Base-by-base conservation (phyloP, 2,113 vertebrate species). In the Cricetomys ansorgei region DNA sequence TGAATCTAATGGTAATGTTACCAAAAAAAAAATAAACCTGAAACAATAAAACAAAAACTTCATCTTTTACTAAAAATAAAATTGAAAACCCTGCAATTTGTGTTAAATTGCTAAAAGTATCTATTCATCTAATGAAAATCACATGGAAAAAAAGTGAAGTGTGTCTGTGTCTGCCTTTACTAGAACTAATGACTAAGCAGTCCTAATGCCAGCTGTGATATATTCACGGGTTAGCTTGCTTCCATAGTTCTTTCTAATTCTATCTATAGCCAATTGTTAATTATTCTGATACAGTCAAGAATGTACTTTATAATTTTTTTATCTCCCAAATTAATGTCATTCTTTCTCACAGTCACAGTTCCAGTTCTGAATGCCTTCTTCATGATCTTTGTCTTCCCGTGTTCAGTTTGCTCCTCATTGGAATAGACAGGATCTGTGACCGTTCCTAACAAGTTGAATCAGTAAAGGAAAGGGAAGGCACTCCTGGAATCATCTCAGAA, bases 201-300 rank as follows among this genome's bases (percentile, higher is more conserved):
- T 55, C 10, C 13, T 94, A 48, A 59, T 40, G 10, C 25, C 23
- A 72, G 0, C 6, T 91, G 16, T 72, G 57, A 34, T 70, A 27
- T 64, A 67, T 45, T 62, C 59, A 6, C 15, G 53, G 85, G 23
- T 86, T 76, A 76, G 0, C 23, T 10, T 29, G 45, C 40, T 89
- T 97, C 80, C 77, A 65, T 21, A 83, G 37, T 70, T 83, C 11
- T 73, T 62, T 91, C 43, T 73, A 86, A 79, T 57, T 88, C 88
- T 94, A 67, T 88, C 88, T 94, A 67, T 25, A 83, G 7, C 3
- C 27, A 69, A n/a, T 45, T 72, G 70, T 69, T 92, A 70, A 64
- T 2, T 88, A 90, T 92, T 64, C 92, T 53, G 5, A 1, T 90
- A 17, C 8, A 85, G 72, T 23, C 21, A 69, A 53, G 80, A 76